Base-by-base conservation (phyloP, 2,888 invertebrate genomes). In the Syrphus vitripennis region DNA sequence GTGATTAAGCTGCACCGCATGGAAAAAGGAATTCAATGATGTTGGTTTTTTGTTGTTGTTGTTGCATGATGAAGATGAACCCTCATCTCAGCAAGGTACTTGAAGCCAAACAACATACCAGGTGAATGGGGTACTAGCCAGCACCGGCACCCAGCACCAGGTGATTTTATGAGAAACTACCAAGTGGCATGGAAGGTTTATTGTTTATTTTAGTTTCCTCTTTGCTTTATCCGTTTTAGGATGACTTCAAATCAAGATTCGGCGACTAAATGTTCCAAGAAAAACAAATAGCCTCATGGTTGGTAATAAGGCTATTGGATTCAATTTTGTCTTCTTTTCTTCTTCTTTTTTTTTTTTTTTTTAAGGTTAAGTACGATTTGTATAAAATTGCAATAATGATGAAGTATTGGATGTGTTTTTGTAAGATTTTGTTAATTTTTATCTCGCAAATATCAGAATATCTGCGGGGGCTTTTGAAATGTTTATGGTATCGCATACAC, bases 121-220 rank as follows among this genome's bases (percentile, higher is more conserved):
- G 83, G 80, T 83, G 80, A 29, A 84, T 63, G 48, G 65, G 76
- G 34, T 9, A 12, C 9, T 9, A 34, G 10, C 34, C 34, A 34
- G 12, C 12, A 34, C 34, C 34, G 12, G 14, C 69, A 61, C 50
- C 79, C 79, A 83, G 53, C 59, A 72, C 84, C 84, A 86, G 84
- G 84, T 86, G 84, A 86, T 86, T 86, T 77, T 86, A 81, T 86
- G 84, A 81, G 77, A 81, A 86, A 86, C 72, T 59, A 71, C 65
- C 72, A 61, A 72, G 81, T 81, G 59, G 71, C 63, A 67, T 78
- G 65, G 48, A 37, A 63, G 53, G 57, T 78, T 77, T 59, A 59
- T 77, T 77, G 70, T 65, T 69, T 69, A 45, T 42, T 53, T 42
- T 55, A 29, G 7, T 71, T 45, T 31, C 34, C 7, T 67, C 53